Percentiles rank a stretch among this genome's conserved stretches.
Conservation (phyloP, 1,140 invertebrate genomes). For the Lucilia cuprina region DNA sequence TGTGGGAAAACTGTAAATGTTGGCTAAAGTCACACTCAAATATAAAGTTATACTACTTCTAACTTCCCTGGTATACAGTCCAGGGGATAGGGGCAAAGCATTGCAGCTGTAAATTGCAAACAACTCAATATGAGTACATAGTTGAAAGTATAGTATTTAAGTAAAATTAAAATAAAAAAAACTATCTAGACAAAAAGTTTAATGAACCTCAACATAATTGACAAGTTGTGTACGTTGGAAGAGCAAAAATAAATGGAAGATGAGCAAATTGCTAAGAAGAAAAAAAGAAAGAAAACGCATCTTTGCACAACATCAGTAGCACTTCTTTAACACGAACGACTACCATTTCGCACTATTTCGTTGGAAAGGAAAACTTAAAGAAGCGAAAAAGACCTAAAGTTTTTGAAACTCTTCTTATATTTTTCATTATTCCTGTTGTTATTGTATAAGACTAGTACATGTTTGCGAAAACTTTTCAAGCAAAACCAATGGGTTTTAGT, state of each 20-base stretch:
- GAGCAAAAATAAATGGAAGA: not conserved
- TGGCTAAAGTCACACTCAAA: not conserved
- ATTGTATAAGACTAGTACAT: not conserved
- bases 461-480: not conserved
- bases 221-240: constrained; percentile 1
- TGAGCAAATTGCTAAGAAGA: not conserved
- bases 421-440: too few relatives aligned
- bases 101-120: not conserved
- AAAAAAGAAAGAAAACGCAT: not conserved
- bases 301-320: not conserved
- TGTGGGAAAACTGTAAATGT: not conserved
- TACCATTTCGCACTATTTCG: not conserved
- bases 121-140: not conserved
- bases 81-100: not conserved
- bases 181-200: not conserved
- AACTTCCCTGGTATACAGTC: not conserved
- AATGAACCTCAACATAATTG: constrained; percentile 15
- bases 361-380: not conserved
- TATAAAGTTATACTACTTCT: not conserved
- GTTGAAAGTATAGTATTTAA: not conserved
- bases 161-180: not conserved
- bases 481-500: not conserved
- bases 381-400: not conserved
- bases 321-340: not conserved
- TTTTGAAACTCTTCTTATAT: not conserved